Evolutionary conservation across 1,140 invertebrate genomes (phyloP), one percentile per base, ranked within the genome.

Genomic region (Heliothis subflexa): DNA sequence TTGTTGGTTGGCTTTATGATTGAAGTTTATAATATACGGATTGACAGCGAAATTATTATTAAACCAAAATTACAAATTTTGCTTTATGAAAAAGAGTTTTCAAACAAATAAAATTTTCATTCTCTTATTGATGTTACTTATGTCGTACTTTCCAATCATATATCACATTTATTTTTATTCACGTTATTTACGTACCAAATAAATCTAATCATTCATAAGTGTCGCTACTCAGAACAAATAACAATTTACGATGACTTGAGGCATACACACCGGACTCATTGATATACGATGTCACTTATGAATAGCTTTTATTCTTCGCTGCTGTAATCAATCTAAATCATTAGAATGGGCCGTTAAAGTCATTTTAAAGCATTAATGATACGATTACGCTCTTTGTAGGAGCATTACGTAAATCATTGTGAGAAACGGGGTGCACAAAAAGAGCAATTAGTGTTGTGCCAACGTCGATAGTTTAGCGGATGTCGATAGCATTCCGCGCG

Each of bases 381-480:
- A 86, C 85, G 85, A 90, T 91, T 91, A 90, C 88, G 84, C 66
- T 82, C 81, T 85, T 84, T 79, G 71, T 85, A 79, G 78, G 84
- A 87, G 83, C 80, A 80, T 90, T 89, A 84, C 88, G 89, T 91
- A 92, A 93, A 93, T 93, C 90, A 91, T 90, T 89, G 87, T 85
- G 83, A 86, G 87, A 92, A 85, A 87, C 88, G 83, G 84, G 80
- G 66, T 70, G 45, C 78, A 86, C 84, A 91, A 93, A 93, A 92
- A 92, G 88, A 88, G 86, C 90, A 89, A 91, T 92, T 93, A 93
- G 90, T 89, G 92, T 87, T 91, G 91, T 84, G 85, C 86, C 79
- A 81, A 81, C 84, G 88, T 93, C 90, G 89, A 93, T 92, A 90
- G 89, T 92, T 89, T 89, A 88, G 86, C 88, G 89, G 86, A 92